phyloP scores from a whole-genome alignment of 2,888 invertebrate species.

The Nemotelus nigrinus region DNA sequence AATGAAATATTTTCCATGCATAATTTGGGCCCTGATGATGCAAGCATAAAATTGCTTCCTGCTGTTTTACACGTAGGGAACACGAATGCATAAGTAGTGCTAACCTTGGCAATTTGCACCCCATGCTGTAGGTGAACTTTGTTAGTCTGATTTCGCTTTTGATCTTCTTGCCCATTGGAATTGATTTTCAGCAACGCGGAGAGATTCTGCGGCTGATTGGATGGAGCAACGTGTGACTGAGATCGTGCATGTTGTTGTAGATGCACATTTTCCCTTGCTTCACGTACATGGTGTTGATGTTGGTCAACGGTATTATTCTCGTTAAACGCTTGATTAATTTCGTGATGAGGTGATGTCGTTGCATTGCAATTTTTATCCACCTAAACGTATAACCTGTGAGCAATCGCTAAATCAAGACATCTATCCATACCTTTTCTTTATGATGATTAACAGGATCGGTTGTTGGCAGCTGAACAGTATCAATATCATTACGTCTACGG shows the following conservation, averaged over 20 bases:
- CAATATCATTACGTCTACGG: slow-evolving; percentile 73
- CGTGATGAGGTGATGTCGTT: slow-evolving; percentile 65
- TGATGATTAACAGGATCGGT: slow-evolving; percentile 71
- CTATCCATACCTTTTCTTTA: slow-evolving; percentile 56
- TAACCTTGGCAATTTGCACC: slow-evolving; percentile 54
- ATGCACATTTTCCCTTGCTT: slow-evolving; percentile 59
- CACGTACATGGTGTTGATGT: slow-evolving; percentile 57
- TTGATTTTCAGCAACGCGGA: slow-evolving; percentile 25
- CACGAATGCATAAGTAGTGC: slow-evolving; percentile 38
- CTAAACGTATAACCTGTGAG: slow-evolving; percentile 48
- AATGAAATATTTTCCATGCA: no score
- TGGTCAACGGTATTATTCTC: slow-evolving; percentile 57
- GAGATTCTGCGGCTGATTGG: slow-evolving; percentile 31
- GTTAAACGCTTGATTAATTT: slow-evolving; percentile 58
- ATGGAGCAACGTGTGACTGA: background rate
- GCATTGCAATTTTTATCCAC: slow-evolving; percentile 78
- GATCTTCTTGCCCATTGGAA: slow-evolving; percentile 6
- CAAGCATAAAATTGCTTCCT: no score
- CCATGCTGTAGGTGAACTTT: slow-evolving; percentile 44
- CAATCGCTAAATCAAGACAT: background rate
- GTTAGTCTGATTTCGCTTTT: slow-evolving; percentile 36
- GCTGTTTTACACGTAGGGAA: no score
- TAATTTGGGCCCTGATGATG: no score
- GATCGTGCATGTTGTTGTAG: slow-evolving; percentile 50
- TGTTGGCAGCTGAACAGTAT: slow-evolving; percentile 70